Evolutionary conservation across 2,797 vertebrate species (phyloP), one percentile per base, ranked within the genome.

Genomic region (Acridotheres tristis): DNA sequence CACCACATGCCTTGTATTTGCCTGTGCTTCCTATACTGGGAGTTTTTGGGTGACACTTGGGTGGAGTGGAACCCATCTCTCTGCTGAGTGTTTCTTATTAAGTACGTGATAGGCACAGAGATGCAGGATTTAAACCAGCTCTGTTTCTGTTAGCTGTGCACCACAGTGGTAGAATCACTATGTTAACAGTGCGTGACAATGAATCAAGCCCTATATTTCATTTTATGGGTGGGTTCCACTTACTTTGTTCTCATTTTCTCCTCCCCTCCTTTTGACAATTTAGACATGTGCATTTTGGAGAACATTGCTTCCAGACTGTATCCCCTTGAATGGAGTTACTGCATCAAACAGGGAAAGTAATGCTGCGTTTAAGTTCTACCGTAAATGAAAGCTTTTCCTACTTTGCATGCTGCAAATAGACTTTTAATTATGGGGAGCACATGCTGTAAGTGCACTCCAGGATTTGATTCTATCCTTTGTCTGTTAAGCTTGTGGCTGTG

Each of bases 311-410:
- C 82, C 72, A 90, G 71, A 83, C 78, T 21, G 1, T 85, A 57
- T 32, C 27, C 25, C 27, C 61, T 85, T 71, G 65, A 79, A 73
- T 1, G 82, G 61, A 16, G 27, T 91, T 91, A 63, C 45, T 80
- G 42, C 61, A 92, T 63, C 48, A 53, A 65, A 50, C 45, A 82
- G 79, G 32, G 72, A 75, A 83, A 92, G 68, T 54, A 68, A 94
- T 90, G 57, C 45, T 66, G 17, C 76, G 38, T 77, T 90, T 90
- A 88, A 89, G 53, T 93, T 85, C 74, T 79, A 73, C 59, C 79
- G 78, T 22, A 91, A 93, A 93, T 95, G 29, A 93, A 95, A 88
- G 78, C 90, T 83, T 93, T 93, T 89, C 65, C 53, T 78, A 30
- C n/a, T 66, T 53, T 89, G 16, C 1, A 7, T 75, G 69, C 75